These are phyloP conservation scores for Mythimna lalbum DNA, from an alignment of 2,888 invertebrate genomes.

Conservation along the genomic window DNA sequence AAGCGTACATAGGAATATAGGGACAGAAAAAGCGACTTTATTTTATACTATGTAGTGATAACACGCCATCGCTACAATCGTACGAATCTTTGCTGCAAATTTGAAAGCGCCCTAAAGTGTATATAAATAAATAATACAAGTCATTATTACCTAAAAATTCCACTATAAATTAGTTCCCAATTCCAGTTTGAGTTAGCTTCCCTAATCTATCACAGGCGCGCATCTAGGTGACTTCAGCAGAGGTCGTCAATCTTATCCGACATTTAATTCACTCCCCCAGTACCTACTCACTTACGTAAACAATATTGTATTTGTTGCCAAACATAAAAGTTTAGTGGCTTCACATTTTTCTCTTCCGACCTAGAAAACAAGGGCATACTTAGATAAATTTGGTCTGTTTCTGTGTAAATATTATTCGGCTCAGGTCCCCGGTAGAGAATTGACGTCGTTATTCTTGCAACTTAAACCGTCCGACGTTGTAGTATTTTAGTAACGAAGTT, in stretches of 20 bases:
- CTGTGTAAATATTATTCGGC: conserved; percentile 51
- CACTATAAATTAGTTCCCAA: conserved; percentile 3
- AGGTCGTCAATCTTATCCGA: conserved; percentile 72
- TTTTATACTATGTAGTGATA: too few species aligned
- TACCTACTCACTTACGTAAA: conserved; percentile 52
- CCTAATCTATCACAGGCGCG: conserved; percentile 52
- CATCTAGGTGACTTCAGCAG: conserved; percentile 61
- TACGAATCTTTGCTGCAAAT: too few species aligned
- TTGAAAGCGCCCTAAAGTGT: too few species aligned
- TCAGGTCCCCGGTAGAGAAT: conserved; percentile 30
- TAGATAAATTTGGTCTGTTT: conserved; percentile 33
- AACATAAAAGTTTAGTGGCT: conserved; percentile 40
- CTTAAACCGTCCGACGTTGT: conserved; percentile 1
- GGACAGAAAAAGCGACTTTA: too few species aligned
- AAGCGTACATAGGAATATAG: too few species aligned
- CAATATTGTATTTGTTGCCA: conserved; percentile 59
- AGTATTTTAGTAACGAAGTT: conserved; percentile 31
- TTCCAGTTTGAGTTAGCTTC: conserved; percentile 6
- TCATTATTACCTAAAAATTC: neutral
- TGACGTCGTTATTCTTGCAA: conserved; percentile 50
- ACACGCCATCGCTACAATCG: too few species aligned
- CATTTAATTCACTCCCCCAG: conserved; percentile 69
- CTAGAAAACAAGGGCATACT: conserved; percentile 48
- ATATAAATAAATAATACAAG: neutral
- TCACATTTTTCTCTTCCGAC: conserved; percentile 49